phyloP scores from a whole-genome alignment of 2,113 vertebrate genomes.

The Callorhinus ursinus region DNA sequence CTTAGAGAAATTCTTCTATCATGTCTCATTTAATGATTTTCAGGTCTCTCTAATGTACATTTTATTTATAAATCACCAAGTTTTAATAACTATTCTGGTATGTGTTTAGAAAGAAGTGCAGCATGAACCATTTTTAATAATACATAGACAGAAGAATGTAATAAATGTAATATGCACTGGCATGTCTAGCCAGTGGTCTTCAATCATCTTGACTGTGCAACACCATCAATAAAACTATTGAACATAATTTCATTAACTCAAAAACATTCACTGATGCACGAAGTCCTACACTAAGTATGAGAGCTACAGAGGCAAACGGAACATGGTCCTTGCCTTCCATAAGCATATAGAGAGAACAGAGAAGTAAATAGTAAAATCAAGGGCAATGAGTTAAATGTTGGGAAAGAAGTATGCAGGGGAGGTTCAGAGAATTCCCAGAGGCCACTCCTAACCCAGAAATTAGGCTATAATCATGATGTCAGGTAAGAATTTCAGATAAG shows the following conservation, averaged over 20 bases:
- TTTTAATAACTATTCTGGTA: not conserved
- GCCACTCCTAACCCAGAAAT: not conserved
- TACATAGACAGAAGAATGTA: not conserved
- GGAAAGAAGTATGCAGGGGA: not conserved
- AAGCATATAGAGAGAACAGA: not conserved
- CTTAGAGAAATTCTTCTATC: not conserved
- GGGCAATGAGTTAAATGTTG: no score
- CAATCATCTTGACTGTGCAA: not conserved
- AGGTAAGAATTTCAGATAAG: not conserved
- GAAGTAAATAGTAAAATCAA: not conserved
- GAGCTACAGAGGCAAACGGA: not conserved
- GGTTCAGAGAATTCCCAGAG: not conserved
- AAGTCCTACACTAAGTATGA: not conserved
- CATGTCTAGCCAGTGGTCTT: not conserved
- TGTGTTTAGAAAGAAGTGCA: not conserved
- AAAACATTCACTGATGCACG: not conserved
- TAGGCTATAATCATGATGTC: not conserved
- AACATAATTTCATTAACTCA: not conserved
- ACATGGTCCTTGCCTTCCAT: fast-evolving
- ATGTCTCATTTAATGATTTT: not conserved
- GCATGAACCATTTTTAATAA: not conserved
- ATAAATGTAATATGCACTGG: not conserved
- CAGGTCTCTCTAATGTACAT: not conserved
- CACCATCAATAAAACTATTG: not conserved
- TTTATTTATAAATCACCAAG: slow-evolving; percentile 10